Evolutionary conservation across 1,140 invertebrate genomes (phyloP).

Genomic region (Ericerus pela): DNA sequence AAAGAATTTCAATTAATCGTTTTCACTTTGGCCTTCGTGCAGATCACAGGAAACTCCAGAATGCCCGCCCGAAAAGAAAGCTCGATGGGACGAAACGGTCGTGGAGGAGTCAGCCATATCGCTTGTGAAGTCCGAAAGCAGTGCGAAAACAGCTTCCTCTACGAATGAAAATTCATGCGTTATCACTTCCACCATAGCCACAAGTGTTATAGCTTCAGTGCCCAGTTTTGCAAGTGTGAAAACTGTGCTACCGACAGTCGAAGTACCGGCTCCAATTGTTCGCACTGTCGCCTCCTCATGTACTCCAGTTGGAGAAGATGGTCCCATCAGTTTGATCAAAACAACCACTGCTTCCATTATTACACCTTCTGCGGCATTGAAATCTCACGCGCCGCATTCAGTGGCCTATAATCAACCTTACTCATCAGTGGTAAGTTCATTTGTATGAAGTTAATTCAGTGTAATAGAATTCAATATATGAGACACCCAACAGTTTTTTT

Average conservation of each 20-base stretch:
- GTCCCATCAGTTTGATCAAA: slow-evolving; percentile 6
- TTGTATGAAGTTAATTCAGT: too few species aligned
- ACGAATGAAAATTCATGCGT: too few species aligned
- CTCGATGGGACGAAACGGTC: not conserved
- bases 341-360: not conserved
- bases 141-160: not conserved
- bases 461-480: too few species aligned
- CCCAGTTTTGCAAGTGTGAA: not conserved
- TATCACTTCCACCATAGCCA: not conserved
- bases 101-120: not conserved
- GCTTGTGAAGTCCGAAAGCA: not conserved
- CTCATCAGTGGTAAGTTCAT: slow-evolving; percentile 17
- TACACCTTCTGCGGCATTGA: slow-evolving; percentile 10
- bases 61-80: not conserved
- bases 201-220: not conserved
- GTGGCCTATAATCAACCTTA: slow-evolving; percentile 12
- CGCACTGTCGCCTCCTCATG: slow-evolving; percentile 5
- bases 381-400: slow-evolving; percentile 6
- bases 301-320: not conserved
- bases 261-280: slow-evolving; percentile 7
- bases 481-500: too few species aligned
- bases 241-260: slow-evolving; percentile 2
- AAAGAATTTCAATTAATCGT: too few species aligned
- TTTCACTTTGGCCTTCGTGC: too few species aligned
- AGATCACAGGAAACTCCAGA: not conserved